A percentile compares a stretch with the other conserved stretches of the same genome.
These are phyloP conservation scores for Palythoa heliodiscus DNA, from an alignment of 92 coral and sea anemone genomes.

Conservation along the genomic window DNA sequence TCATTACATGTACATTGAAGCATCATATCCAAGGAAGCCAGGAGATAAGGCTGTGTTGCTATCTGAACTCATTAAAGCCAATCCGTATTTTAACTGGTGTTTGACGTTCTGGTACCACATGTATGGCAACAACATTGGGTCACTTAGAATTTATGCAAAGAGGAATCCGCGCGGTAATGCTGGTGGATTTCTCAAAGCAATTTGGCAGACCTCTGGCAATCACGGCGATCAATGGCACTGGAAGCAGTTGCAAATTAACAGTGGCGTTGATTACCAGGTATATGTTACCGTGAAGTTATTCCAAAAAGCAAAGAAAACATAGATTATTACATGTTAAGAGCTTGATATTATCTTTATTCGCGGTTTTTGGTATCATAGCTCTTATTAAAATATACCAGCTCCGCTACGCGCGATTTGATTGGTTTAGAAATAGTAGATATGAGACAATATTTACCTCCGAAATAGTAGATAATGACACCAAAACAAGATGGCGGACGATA, in stretches of 20 bases:
- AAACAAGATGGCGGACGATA: too few species aligned
- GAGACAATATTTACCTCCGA: too few species aligned
- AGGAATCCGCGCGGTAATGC: constrained; percentile 53
- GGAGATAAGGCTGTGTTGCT: constrained; percentile 83
- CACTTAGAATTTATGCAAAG: constrained; percentile 58
- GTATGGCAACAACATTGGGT: constrained; percentile 83
- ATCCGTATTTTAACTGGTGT: constrained; percentile 78
- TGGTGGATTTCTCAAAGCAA: constrained; percentile 51
- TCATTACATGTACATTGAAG: constrained; percentile 84
- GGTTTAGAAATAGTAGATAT: too few species aligned
- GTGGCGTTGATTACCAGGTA: constrained; percentile 91
- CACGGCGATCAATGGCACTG: constrained; percentile 83
- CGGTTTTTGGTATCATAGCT: too few species aligned
- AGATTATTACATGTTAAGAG: too few species aligned
- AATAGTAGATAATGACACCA: too few species aligned
- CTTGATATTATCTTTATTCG: too few species aligned
- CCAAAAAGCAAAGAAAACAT: too few species aligned
- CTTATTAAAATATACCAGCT: too few species aligned
- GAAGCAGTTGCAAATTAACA: constrained; percentile 72
- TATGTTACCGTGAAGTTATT: background rate
- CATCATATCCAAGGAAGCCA: constrained; percentile 73
- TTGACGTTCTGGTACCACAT: constrained; percentile 93
- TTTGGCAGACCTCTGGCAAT: constrained; percentile 61
- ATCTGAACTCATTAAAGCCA: constrained; percentile 80
- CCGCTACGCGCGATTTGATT: too few species aligned